Evolutionary conservation across 2,888 invertebrate genomes (phyloP).

Genomic region (Tipula confusa): DNA sequence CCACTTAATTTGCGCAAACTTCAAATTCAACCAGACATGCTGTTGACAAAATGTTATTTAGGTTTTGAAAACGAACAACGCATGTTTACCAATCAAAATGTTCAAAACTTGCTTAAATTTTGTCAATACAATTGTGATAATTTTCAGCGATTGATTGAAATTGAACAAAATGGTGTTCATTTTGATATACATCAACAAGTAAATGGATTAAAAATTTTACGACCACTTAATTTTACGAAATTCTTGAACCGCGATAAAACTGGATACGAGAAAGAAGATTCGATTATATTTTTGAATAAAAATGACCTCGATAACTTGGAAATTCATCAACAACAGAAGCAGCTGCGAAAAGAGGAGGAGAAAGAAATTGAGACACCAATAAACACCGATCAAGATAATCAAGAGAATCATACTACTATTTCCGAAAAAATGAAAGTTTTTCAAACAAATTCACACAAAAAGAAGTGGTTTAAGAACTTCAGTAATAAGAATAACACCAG

Average conservation of each 20-base stretch:
- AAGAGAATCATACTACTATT: constrained; percentile 15
- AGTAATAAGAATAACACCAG: constrained; percentile 42
- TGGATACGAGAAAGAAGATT: constrained; percentile 59
- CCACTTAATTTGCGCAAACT: constrained; percentile 52
- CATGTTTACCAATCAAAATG: constrained; percentile 49
- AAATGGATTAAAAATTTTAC: constrained; percentile 53
- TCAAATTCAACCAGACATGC: constrained; percentile 49
- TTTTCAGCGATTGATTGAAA: constrained; percentile 44
- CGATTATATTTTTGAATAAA: constrained; percentile 64
- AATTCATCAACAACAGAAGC: constrained; percentile 51
- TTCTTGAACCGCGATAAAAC: constrained; percentile 48
- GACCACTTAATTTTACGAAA: constrained; percentile 47
- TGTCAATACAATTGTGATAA: constrained; percentile 50
- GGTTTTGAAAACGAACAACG: constrained; percentile 49
- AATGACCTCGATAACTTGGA: constrained; percentile 62
- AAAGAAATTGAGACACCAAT: constrained; percentile 41
- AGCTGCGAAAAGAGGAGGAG: constrained; percentile 45
- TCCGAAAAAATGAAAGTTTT: constrained; percentile 50
- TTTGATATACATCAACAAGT: neutral
- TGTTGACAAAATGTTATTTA: constrained; percentile 44
- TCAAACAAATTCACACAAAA: constrained; percentile 52
- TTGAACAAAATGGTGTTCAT: constrained; percentile 39
- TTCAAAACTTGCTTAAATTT: constrained; percentile 49
- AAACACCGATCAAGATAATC: constrained; percentile 41
- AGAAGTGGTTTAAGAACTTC: constrained; percentile 64